A percentile compares a stretch with the other conserved stretches of the same genome.
phyloP scores from a whole-genome alignment of 2,113 vertebrate species.

The Pica pica region DNA sequence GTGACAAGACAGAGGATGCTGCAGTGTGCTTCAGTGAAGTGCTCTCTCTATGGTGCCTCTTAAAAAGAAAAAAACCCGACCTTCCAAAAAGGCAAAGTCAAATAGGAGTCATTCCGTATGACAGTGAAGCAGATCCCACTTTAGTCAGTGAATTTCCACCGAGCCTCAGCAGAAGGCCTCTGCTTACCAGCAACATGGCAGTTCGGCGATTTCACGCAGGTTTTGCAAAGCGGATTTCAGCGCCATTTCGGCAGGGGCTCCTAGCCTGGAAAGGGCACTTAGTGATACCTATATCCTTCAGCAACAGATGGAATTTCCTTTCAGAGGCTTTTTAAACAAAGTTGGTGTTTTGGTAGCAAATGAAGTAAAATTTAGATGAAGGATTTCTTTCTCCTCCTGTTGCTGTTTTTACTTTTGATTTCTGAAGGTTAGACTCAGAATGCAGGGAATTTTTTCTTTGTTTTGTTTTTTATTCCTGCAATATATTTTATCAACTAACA shows the following conservation, averaged over 20 bases:
- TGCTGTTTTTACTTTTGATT: not conserved
- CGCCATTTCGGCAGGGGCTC: not conserved
- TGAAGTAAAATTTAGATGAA: not conserved
- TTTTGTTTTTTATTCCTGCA: not conserved
- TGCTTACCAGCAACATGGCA: not conserved
- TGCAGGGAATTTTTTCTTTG: not conserved
- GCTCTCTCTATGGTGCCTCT: conserved; percentile 24
- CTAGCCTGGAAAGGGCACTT: not conserved
- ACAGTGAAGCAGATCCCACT: not conserved
- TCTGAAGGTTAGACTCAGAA: not conserved
- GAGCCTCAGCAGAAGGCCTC: not conserved
- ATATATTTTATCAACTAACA: not conserved
- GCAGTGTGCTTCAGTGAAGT: conserved; percentile 29
- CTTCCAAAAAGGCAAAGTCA: conserved; percentile 37
- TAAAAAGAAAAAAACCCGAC: not conserved
- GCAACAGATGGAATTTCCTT: not conserved
- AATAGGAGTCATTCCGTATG: not conserved
- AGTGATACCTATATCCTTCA: not conserved
- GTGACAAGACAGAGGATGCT: not conserved
- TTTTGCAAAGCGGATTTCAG: not conserved
- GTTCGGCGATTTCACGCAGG: not conserved
- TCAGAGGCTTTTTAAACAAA: not conserved
- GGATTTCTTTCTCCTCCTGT: not conserved
- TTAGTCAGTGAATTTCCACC: conserved; percentile 45
- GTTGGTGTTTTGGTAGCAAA: not conserved